phyloP scores from a whole-genome alignment of 1,140 invertebrate species.

The Macrocentrus cingulum region DNA sequence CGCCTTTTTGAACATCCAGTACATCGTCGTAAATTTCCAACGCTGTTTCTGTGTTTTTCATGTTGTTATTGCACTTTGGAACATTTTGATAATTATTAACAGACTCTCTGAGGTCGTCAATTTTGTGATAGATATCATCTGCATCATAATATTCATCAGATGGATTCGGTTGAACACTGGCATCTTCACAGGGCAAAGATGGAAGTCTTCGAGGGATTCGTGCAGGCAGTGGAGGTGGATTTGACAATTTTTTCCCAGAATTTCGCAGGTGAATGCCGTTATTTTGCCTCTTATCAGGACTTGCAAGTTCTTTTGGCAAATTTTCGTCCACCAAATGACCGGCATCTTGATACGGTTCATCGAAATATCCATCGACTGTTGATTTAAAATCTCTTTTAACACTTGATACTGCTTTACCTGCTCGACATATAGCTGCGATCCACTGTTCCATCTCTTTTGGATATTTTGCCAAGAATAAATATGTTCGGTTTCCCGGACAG shows the following conservation, averaged over 20 bases:
- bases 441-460: constrained; percentile 50
- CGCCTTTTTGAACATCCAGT: neutral
- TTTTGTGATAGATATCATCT: constrained; percentile 51
- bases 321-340: neutral
- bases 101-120: constrained; percentile 44
- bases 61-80: constrained; percentile 8
- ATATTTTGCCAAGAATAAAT: constrained; percentile 42
- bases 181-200: constrained; percentile 37
- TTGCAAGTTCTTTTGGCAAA: no score
- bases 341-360: constrained; percentile 29
- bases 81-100: constrained; percentile 40
- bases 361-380: neutral
- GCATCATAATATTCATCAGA: constrained; percentile 41
- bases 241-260: neutral
- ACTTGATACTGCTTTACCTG: neutral
- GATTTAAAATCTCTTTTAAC: neutral
- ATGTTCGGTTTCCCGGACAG: constrained; percentile 43
- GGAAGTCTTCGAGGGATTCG: constrained; percentile 44
- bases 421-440: constrained; percentile 37
- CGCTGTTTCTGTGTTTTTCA: constrained; percentile 1
- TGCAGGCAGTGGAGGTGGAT: constrained; percentile 39
- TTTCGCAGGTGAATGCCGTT: no score
- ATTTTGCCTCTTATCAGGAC: no score
- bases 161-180: neutral
- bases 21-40: constrained; percentile 29